Evolutionary conservation across 2,113 vertebrate species (phyloP), one percentile per base, ranked within the genome.

Genomic region (Baryphthengus martii): DNA sequence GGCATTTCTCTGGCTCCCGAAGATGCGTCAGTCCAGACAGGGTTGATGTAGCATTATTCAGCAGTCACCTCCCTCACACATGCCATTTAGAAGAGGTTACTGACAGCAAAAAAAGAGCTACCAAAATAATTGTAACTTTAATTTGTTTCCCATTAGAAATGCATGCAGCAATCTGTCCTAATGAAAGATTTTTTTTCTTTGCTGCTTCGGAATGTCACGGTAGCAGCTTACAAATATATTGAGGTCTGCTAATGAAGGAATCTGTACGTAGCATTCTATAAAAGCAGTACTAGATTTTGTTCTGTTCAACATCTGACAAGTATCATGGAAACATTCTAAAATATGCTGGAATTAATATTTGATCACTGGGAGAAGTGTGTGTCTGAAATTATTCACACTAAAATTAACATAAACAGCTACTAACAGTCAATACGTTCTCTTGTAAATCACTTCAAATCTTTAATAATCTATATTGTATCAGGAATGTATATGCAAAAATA

Each of bases 111-210:
- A 58, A 66, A 82, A 94, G 81, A 66, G 82, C 55, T 59, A 55
- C 10, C 4, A 62, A 90, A 94, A 87, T 55, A 88, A 88, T 75
- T 70, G 78, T 76, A 79, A 53, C 42, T 91, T 94, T 92, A 84
- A 90, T 91, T 90, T 85, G 26, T 67, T 88, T 76, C 29, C 76
- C 56, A 92, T 95, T 86, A 96, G 75, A 80, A 94, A 80, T 29
- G 20, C 6, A 5, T n/a, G 52, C 71, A 80, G 85, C 47, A 77
- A 56, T 93, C 39, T 74, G 75, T 77, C 67, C 79, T 73, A 88
- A 88, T 66, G 75, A 85, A 71, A 90, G 37, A 52, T 88, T 89
- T 94, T 47, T 49, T 75, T 66, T 68, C 70, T 53, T 49, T 53
- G 74, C 55, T 8, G 1, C 67, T 77, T 81, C 10, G 5, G 18